Evolutionary conservation across 2,888 invertebrate species (phyloP).

Genomic region (Druceiella hillmani): DNA sequence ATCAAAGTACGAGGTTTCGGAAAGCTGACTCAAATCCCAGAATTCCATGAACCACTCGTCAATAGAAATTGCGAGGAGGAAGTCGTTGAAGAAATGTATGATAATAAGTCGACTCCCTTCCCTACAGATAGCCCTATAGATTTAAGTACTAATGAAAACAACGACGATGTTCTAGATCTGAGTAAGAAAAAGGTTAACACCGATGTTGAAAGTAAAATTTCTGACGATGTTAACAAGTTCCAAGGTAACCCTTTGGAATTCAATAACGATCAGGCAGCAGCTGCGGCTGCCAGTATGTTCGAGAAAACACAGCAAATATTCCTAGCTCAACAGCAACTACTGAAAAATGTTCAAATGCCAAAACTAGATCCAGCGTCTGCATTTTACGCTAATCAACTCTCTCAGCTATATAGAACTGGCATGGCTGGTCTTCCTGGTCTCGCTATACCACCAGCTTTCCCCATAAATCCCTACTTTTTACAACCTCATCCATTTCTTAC

Average conservation of each 20-base stretch:
- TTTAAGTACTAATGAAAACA: constrained; percentile 46
- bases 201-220: constrained; percentile 29
- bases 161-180: constrained; percentile 70
- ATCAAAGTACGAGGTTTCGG: constrained; percentile 62
- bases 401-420: constrained; percentile 54
- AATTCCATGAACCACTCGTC: constrained; percentile 38
- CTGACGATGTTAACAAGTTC: constrained; percentile 32
- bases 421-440: constrained; percentile 51
- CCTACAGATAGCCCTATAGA: constrained; percentile 54
- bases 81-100: constrained; percentile 25
- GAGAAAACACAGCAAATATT: constrained; percentile 55
- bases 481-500: constrained; percentile 49
- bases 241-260: constrained; percentile 41
- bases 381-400: constrained; percentile 56
- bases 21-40: constrained; percentile 53
- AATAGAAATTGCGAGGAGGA: constrained; percentile 42
- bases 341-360: constrained; percentile 51
- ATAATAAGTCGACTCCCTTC: constrained; percentile 6
- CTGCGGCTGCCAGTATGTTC: constrained; percentile 39
- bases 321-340: constrained; percentile 61
- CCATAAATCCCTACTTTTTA: constrained; percentile 61
- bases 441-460: constrained; percentile 55
- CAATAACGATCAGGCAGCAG: constrained; percentile 35
- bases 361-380: constrained; percentile 55
- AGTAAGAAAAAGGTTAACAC: constrained; percentile 64